Conservation (phyloP, 2,113 vertebrate genomes). For the Eublepharis macularius region DNA sequence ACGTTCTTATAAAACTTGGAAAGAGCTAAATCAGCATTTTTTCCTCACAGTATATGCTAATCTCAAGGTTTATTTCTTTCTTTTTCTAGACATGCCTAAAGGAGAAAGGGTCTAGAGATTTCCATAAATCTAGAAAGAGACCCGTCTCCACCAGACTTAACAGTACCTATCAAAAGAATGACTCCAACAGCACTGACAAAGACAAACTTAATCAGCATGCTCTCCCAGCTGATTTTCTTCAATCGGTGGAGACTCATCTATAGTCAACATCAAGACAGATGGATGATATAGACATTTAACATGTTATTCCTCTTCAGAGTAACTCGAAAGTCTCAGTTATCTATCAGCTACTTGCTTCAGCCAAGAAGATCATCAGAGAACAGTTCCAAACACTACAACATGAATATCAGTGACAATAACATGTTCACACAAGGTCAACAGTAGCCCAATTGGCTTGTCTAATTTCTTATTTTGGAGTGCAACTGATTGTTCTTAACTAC, state of each 20-base stretch:
- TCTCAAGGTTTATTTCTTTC: constrained; percentile 44
- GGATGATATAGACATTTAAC: not conserved
- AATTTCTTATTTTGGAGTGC: not conserved
- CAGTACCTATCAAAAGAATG: constrained; percentile 34
- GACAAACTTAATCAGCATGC: constrained; percentile 47
- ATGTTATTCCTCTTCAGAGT: not conserved
- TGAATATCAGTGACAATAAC: constrained; percentile 5
- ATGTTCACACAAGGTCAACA: rapidly evolving
- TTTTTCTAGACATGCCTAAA: constrained; percentile 74
- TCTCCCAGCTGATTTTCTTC: not conserved
- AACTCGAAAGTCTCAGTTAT: not conserved
- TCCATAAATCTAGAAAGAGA: constrained; percentile 56
- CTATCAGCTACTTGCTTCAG: constrained; percentile 1
- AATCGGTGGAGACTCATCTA: not conserved
- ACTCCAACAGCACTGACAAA: constrained; percentile 40
- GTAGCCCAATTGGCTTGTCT: not conserved
- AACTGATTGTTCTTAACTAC: not conserved
- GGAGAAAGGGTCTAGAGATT: constrained; percentile 66
- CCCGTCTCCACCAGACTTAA: constrained; percentile 46
- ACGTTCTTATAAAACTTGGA: not conserved
- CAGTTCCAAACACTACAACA: constrained; percentile 13
- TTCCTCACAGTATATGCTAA: not conserved
- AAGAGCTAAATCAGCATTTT: not conserved
- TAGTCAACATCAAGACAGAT: not conserved
- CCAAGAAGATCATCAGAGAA: not conserved